Evolutionary conservation across 2,797 vertebrate genomes (phyloP), one percentile per base, ranked within the genome.

Genomic region (Anableps anableps): DNA sequence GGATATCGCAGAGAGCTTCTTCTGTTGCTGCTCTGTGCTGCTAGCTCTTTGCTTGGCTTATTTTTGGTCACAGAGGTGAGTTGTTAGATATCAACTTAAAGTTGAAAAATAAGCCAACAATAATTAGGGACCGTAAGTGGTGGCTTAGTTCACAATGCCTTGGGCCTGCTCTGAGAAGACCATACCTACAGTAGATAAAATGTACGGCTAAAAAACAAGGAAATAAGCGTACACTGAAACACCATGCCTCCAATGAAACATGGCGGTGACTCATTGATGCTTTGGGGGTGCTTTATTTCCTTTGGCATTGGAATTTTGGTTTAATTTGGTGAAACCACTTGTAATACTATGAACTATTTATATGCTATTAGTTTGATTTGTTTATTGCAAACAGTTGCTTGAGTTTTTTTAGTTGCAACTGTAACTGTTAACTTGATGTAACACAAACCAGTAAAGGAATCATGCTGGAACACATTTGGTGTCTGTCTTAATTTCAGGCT

Each of bases 51-150:
- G 5, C n/a, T 97, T 17, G 97, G 96, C 9, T 95, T 97, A 6
- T 36, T 97, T 9, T 80, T 98, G 83, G 93, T 98, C 76, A 95
- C 97, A 0, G 94, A 97, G 96, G 97, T 98, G 86, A 96, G 93
- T 41, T 73, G 10, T 74, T 0, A 77, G 34, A 70, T 7, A 14
- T 41, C 5, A 36, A 60, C n/a, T 75, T 14, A 41, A 36, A 58
- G 31, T 47, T 29, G 0, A 47, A 2, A 45, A 45, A 29, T 47
- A 71, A 71, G 19, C 7, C n/a, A n/a, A 71, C 13, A 71, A 29
- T 6, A 60, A 60, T 60, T 60, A 60, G 14, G 29, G 5, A n/a
- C 60, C 16, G 0, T 60, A 29, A 31, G 6, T 41, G 38, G 8
- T 55, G 38, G 38, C 10, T 43, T 70, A 43, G 11, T 43, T 70